Base-by-base conservation (phyloP, 2,113 vertebrate genomes). In the Fulica atra region DNA sequence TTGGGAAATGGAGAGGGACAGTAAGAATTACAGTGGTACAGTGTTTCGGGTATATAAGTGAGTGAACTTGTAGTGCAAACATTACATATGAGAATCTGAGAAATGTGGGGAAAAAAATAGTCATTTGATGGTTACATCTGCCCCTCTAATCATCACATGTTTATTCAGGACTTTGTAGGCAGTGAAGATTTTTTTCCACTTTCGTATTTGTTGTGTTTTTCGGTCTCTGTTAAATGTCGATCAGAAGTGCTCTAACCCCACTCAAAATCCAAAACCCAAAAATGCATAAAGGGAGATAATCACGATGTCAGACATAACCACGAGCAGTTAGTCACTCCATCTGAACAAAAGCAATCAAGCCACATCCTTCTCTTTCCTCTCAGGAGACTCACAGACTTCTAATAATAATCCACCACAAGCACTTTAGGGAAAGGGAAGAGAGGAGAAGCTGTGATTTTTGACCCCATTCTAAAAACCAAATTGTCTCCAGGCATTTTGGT, bases 291-390 rank as follows among this genome's bases (percentile, higher is more conserved):
- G 71, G 46, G 53, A 86, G 81, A 81, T 11, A 76, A 82, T 78
- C 64, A 57, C 64, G 68, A 51, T 36, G 25, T 64, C 68, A 42
- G 3, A 57, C 6, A 13, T 64, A 84, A 68, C 68, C 23, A 11
- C 23, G 17, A 82, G 71, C 36, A 71, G 69, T 88, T 46, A 88
- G 46, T 87, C 53, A 85, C 35, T 42, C 81, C 72, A 71, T 77
- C 64, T 16, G 16, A 86, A 74, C 38, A 63, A 81, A 88, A 87
- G 53, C 57, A 46, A 21, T 74, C 19, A 59, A 76, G 69, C 65
- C 86, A 82, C 76, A 88, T 74, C 88, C 90, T 89, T 74, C 21
- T 51, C 50, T 56, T 88, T 88, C 64, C 72, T 86, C 81, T 79
- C 89, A 4, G 3, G 60, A 68, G 38, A n/a, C 44, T 89, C 65